Evolutionary conservation across 2,797 vertebrate genomes (phyloP).

Genomic region (Sebastes melanostomus): DNA sequence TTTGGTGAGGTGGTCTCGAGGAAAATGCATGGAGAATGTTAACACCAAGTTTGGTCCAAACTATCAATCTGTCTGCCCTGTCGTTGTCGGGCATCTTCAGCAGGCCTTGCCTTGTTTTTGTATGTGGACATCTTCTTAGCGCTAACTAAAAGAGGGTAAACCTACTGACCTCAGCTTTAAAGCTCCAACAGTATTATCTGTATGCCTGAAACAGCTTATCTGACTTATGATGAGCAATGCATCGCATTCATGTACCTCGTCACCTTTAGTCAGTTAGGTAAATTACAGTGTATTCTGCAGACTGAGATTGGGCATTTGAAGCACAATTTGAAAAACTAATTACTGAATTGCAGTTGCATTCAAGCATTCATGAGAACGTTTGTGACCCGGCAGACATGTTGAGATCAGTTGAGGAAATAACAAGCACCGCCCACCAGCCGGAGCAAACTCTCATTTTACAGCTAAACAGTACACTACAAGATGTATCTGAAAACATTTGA

Average conservation of each 20-base stretch:
- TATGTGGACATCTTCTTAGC: not conserved
- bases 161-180: not conserved
- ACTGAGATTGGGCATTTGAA: not conserved
- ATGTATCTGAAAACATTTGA: too few species aligned
- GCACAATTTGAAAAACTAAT: not conserved
- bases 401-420: too few species aligned
- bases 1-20: conserved; percentile 20
- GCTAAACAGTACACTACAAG: too few species aligned
- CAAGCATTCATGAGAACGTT: too few species aligned
- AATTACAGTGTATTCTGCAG: not conserved
- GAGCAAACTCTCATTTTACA: too few species aligned
- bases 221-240: not conserved
- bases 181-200: not conserved
- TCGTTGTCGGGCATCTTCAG: conserved; percentile 14
- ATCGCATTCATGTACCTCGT: not conserved
- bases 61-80: conserved; percentile 66
- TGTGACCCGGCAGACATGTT: too few species aligned
- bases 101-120: conserved; percentile 2
- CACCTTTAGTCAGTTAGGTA: not conserved
- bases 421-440: too few species aligned
- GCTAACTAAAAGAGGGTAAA: not conserved
- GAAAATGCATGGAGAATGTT: conserved; percentile 30
- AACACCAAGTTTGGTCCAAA: conserved; percentile 32
- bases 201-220: not conserved
- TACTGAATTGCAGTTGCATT: not conserved